Percentiles rank a stretch among this genome's conserved stretches.
phyloP scores from a whole-genome alignment of 2,888 invertebrate genomes.

The Bellardia bayeri region DNA sequence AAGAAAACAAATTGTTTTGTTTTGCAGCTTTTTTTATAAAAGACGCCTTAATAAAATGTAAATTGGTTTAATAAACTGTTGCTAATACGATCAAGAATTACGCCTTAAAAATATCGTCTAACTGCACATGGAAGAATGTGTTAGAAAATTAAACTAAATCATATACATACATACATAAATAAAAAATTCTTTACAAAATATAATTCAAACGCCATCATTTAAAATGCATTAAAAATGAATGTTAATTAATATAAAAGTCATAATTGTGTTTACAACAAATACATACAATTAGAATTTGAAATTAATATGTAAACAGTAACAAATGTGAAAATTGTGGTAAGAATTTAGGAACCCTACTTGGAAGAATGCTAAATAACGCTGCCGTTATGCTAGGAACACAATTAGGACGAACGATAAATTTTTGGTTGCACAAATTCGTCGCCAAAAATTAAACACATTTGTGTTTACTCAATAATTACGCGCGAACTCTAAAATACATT shows the following conservation, averaged over 20 bases:
- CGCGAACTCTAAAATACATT: too few species aligned
- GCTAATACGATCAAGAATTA: neutral
- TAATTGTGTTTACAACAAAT: neutral
- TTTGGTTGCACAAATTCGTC: too few species aligned
- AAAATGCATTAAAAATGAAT: neutral
- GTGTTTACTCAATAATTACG: too few species aligned
- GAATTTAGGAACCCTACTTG: too few species aligned
- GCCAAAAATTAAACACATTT: too few species aligned
- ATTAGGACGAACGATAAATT: too few species aligned
- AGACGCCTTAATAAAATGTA: neutral
- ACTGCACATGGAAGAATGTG: constrained; percentile 32
- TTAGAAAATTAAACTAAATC: constrained; percentile 25
- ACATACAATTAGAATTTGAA: too few species aligned
- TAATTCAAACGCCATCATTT: constrained; percentile 16
- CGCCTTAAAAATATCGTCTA: constrained; percentile 36
- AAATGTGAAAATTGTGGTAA: neutral
- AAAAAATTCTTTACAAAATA: constrained; percentile 44
- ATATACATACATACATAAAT: constrained; percentile 38
- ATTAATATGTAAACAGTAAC: neutral
- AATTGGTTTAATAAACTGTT: constrained; percentile 20
- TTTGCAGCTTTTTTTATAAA: neutral
- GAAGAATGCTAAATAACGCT: too few species aligned
- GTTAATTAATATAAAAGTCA: neutral
- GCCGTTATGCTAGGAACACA: too few species aligned
- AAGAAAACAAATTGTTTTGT: neutral